Evolutionary conservation across 2,888 invertebrate species (phyloP).

Genomic region (Rhamphomyia laevipes): DNA sequence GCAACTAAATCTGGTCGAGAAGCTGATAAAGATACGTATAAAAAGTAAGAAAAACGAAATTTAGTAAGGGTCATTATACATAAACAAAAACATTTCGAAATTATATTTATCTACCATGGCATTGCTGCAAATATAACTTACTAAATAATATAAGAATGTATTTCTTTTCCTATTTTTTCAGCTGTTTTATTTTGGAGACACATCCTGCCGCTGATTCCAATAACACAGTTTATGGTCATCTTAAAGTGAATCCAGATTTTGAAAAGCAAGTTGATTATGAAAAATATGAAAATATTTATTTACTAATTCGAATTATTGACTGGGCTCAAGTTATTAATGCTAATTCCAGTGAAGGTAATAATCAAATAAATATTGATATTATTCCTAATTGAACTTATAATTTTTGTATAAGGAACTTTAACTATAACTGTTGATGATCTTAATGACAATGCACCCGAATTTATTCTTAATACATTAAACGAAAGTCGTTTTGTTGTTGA

Average conservation of each 20-base stretch:
- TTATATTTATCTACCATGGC: too few species aligned
- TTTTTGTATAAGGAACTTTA: constrained; percentile 40
- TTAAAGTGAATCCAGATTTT: constrained; percentile 19
- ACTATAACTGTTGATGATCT: constrained; percentile 48
- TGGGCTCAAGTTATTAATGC: constrained; percentile 39
- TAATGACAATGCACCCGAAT: constrained; percentile 51
- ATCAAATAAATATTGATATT: background rate
- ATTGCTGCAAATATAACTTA: too few species aligned
- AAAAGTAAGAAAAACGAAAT: constrained; percentile 6
- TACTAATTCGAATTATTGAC: constrained; percentile 43
- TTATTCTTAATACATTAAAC: constrained; percentile 38
- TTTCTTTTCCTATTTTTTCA: too few species aligned
- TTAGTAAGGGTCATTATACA: too few species aligned
- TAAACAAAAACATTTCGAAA: too few species aligned
- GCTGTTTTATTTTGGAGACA: constrained; percentile 26
- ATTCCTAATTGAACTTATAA: constrained; percentile 1
- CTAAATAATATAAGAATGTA: too few species aligned
- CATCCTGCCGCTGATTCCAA: constrained; percentile 1
- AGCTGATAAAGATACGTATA: constrained; percentile 12
- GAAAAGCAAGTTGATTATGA: constrained; percentile 44
- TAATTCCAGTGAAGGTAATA: constrained; percentile 40
- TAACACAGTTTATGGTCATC: constrained; percentile 18
- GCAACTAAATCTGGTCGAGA: constrained; percentile 45
- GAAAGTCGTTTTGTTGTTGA: constrained; percentile 43
- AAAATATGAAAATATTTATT: constrained; percentile 45